phyloP scores from a whole-genome alignment of 1,140 invertebrate genomes.

The Parapsyche elsis region DNA sequence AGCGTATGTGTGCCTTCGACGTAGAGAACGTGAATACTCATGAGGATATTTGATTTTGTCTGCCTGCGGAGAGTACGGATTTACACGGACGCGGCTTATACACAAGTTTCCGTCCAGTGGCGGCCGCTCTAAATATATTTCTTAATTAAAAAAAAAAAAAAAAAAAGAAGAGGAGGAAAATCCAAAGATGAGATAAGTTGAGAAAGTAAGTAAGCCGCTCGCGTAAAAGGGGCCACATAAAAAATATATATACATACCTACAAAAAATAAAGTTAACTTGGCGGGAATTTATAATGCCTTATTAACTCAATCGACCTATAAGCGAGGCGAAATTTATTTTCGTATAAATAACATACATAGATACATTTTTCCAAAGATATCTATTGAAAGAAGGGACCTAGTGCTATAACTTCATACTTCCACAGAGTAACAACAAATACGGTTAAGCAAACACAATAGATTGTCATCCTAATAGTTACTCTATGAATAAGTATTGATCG shows the following conservation, averaged over 20 bases:
- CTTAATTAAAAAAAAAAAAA: conserved; percentile 19
- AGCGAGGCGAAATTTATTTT: background rate
- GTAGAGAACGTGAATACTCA: conserved; percentile 34
- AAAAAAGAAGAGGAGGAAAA: background rate
- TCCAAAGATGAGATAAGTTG: conserved; percentile 5
- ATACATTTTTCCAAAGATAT: too few relatives aligned
- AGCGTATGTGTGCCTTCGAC: too few relatives aligned
- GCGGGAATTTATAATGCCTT: conserved; percentile 28
- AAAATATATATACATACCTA: background rate
- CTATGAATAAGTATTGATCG: too few relatives aligned
- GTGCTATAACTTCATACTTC: too few relatives aligned
- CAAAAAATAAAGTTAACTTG: conserved; percentile 16
- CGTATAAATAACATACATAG: background rate
- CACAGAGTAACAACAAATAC: too few relatives aligned
- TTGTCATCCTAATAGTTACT: too few relatives aligned
- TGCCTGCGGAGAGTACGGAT: conserved; percentile 48
- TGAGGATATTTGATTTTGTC: conserved; percentile 49
- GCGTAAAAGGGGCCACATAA: conserved; percentile 18
- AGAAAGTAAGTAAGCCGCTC: conserved; percentile 7
- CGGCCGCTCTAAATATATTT: conserved; percentile 28
- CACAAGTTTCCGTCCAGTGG: conserved; percentile 34
- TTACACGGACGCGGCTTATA: conserved; percentile 44
- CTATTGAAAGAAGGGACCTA: too few relatives aligned
- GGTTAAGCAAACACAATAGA: too few relatives aligned
- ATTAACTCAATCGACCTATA: conserved; percentile 12